Percentiles rank a stretch among this genome's conserved stretches.
phyloP scores from a whole-genome alignment of 1,140 invertebrate species.

The Antheraea pernyi region DNA sequence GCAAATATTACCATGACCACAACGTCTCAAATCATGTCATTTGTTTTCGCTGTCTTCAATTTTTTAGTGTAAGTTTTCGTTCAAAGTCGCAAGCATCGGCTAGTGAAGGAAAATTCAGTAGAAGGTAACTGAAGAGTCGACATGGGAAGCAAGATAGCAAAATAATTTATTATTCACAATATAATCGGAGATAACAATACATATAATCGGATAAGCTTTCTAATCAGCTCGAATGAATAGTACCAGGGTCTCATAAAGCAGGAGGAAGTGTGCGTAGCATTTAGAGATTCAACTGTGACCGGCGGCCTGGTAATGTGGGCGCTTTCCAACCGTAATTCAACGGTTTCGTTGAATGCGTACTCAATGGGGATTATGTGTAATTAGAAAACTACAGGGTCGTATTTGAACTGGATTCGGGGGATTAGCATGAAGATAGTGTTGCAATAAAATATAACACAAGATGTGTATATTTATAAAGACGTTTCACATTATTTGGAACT shows the following conservation, averaged over 20 bases:
- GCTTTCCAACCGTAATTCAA: constrained; percentile 4
- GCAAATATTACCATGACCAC: no score
- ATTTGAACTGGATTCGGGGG: neutral
- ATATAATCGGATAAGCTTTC: neutral
- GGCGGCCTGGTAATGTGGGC: neutral
- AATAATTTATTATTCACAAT: neutral
- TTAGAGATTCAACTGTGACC: constrained; percentile 33
- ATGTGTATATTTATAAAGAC: no score
- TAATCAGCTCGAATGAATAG: constrained; percentile 3
- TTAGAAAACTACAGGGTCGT: neutral
- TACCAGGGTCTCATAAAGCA: constrained; percentile 16
- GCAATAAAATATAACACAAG: no score
- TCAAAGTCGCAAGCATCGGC: no score
- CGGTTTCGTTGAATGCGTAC: neutral
- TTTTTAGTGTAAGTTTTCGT: no score
- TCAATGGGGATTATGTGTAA: constrained; percentile 1
- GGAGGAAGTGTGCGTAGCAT: constrained; percentile 24
- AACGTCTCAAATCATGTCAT: no score
- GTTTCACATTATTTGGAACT: no score
- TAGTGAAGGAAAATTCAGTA: no score
- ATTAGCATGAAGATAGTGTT: no score
- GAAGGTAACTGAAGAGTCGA: neutral
- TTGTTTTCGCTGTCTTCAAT: no score
- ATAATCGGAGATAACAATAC: neutral
- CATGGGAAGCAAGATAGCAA: neutral